A percentile compares a stretch with the other conserved stretches of the same genome.
These are phyloP conservation scores for Amblyjoppa proteus DNA, from an alignment of 2,888 invertebrate species.

Conservation along the genomic window DNA sequence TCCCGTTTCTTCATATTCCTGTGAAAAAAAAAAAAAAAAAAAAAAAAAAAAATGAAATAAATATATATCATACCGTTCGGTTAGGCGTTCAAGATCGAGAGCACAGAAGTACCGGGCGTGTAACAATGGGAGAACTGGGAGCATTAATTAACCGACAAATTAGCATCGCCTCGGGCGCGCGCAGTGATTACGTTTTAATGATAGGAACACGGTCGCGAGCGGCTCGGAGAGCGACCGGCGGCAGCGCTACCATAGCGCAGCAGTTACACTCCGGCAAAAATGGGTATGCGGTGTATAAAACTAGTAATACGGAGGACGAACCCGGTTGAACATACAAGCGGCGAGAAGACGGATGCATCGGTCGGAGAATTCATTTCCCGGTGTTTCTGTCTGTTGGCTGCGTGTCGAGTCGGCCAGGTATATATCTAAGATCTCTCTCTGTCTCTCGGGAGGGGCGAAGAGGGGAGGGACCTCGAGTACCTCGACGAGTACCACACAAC, in stretches of 20 bases:
- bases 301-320: neutral
- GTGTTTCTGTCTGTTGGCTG: conserved; percentile 65
- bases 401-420: conserved; percentile 63
- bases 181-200: conserved; percentile 83
- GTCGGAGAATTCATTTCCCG: conserved; percentile 30
- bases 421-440: conserved; percentile 68
- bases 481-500: conserved; percentile 1
- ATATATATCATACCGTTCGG: conserved; percentile 32
- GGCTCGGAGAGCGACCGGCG: conserved; percentile 26
- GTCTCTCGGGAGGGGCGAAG: conserved; percentile 38
- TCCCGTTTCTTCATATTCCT: conserved; percentile 20
- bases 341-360: conserved; percentile 24
- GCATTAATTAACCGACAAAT: conserved; percentile 83
- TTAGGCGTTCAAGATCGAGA: conserved; percentile 69
- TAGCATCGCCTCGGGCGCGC: conserved; percentile 80
- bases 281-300: conserved; percentile 14
- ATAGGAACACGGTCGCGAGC: conserved; percentile 73
- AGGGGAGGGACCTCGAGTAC: conserved; percentile 23
- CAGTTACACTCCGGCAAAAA: conserved; percentile 54
- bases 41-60: conserved; percentile 7
- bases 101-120: conserved; percentile 71
- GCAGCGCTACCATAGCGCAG: conserved; percentile 41
- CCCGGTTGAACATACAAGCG: conserved; percentile 10
- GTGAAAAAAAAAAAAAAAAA: conserved; percentile 4
- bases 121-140: conserved; percentile 78